Evolutionary conservation across 1,140 invertebrate genomes (phyloP).

Genomic region (Trachymyrmex septentrionalis): DNA sequence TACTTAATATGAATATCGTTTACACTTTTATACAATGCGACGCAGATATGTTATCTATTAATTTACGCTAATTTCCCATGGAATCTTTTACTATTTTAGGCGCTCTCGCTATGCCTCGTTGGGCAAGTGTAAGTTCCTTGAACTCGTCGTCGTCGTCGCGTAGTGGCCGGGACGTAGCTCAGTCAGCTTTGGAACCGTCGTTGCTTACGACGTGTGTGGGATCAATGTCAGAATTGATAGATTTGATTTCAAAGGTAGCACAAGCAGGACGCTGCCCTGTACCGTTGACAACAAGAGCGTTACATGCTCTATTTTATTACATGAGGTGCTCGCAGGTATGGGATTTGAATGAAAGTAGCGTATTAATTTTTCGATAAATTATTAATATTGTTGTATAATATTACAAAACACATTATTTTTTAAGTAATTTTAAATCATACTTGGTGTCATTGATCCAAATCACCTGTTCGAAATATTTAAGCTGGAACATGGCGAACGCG

Average conservation of each 20-base stretch:
- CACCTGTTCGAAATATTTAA: slow-evolving; percentile 69
- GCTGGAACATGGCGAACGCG: slow-evolving; percentile 89
- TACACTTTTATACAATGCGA: not conserved
- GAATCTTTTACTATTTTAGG: slow-evolving; percentile 85
- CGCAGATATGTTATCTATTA: not conserved
- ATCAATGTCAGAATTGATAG: slow-evolving; percentile 91
- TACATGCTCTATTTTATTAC: slow-evolving; percentile 95
- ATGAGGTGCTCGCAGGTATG: slow-evolving; percentile 95
- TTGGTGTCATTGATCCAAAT: not conserved
- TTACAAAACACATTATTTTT: not conserved
- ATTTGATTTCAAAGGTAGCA: slow-evolving; percentile 89
- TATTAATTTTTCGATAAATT: not conserved
- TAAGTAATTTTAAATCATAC: not conserved
- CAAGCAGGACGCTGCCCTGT: slow-evolving; percentile 82
- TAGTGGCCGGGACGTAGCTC: slow-evolving; percentile 82
- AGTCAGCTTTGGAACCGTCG: slow-evolving; percentile 89
- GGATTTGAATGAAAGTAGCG: not conserved
- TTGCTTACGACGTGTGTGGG: slow-evolving; percentile 96
- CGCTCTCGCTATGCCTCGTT: slow-evolving; percentile 93
- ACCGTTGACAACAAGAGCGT: slow-evolving; percentile 89
- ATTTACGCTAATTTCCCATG: not conserved
- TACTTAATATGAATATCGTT: not conserved
- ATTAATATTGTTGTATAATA: slow-evolving; percentile 2
- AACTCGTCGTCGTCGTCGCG: slow-evolving; percentile 86
- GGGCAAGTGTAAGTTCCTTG: slow-evolving; percentile 93